A percentile compares a stretch with the other conserved stretches of the same genome.
phyloP scores from a whole-genome alignment of 2,888 invertebrate species.

The Saturnia japonica region DNA sequence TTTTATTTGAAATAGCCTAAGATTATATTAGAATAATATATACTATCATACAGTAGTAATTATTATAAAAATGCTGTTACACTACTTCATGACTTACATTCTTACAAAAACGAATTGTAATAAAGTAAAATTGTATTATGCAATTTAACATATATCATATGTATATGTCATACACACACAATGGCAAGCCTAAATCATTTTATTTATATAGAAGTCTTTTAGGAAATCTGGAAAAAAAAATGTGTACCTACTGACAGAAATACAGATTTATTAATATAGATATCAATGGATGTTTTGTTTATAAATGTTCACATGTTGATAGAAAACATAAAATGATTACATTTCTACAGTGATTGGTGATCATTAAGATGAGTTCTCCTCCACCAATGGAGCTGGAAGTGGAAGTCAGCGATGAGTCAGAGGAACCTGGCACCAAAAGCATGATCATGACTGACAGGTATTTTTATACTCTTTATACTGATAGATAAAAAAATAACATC shows the following conservation, averaged over 20 bases:
- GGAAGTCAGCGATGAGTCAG: constrained; percentile 71
- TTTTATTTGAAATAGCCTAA: too few species aligned
- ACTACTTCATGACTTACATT: too few species aligned
- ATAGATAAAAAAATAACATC: not conserved
- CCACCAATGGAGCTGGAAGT: constrained; percentile 72
- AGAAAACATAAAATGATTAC: not conserved
- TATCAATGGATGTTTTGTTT: not conserved
- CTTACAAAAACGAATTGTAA: too few species aligned
- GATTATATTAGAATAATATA: too few species aligned
- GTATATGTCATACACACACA: too few species aligned
- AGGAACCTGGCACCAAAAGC: constrained; percentile 69
- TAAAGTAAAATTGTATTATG: not conserved
- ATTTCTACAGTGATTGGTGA: constrained; percentile 37
- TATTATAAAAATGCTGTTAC: too few species aligned
- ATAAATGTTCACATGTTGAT: not conserved
- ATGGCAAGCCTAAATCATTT: too few species aligned
- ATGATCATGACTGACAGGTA: constrained; percentile 72
- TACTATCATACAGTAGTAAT: too few species aligned
- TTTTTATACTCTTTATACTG: not conserved
- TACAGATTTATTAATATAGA: not conserved
- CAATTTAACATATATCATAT: too few species aligned
- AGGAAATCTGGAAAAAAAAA: too few species aligned
- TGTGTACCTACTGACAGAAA: too few species aligned
- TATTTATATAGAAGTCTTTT: too few species aligned
- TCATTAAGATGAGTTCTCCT: constrained; percentile 64